Base-by-base conservation (phyloP, 2,113 vertebrate species). In the Ahaetulla prasina region DNA sequence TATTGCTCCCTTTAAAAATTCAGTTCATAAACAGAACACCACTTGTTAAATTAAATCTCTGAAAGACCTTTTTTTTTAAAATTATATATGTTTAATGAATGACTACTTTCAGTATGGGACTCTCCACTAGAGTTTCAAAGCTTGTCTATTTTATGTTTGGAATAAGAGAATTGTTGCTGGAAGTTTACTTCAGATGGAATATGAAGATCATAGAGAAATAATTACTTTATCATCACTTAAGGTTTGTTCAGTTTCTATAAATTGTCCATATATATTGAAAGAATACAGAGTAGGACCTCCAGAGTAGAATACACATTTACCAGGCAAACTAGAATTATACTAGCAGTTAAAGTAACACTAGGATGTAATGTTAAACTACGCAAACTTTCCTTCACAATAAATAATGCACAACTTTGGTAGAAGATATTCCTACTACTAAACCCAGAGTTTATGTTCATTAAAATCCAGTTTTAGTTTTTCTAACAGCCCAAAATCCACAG, bases 81-180 rank as follows among this genome's bases (percentile, higher is more conserved):
- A 91, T 90, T 92, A 91, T 18, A 74, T 93, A 93, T 93, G 23
- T 23, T 80, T 93, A 96, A 93, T 92, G 95, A 90, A 90, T 90
- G 91, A 93, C 80, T 0, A 0, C 89, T 95, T 95, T 94, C 90
- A 96, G 92, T 89, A 30, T 63, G 87, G 92, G 91, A 91, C 93
- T 47, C 90, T 90, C 95, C 93, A 94, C 0, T 93, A 95, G 93
- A 95, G 68, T 93, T 89, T 53, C 35, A 74, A 89, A 60, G 9
- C 22, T 35, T 30, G 9, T 85, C 91, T 90, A 60, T 25, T 91
- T 93, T 94, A 95, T 94, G 94, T 94, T 96, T 93, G 50, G 74
- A 92, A 92, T 54, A 93, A 93, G 93, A 96, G 25, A 96, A 95
- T 90, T 95, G 95, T 63, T 91, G 93, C 92, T 85, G 92, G 88